Conservation (phyloP, 2,797 vertebrate genomes). For the Huso huso region DNA sequence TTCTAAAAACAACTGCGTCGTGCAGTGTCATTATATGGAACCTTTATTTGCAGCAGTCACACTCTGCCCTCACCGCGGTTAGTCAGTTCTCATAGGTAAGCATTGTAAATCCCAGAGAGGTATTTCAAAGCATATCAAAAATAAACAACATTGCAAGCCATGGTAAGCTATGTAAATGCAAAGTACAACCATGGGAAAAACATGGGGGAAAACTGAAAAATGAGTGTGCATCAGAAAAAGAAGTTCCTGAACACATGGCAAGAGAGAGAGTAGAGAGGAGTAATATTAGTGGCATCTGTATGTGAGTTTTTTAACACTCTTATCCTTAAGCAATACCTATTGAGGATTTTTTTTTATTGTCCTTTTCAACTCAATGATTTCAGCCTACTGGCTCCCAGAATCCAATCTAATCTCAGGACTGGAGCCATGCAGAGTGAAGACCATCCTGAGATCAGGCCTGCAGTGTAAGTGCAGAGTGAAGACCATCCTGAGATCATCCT, state of each 20-base stretch:
- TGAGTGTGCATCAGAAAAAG: no score
- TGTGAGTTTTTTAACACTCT: neutral
- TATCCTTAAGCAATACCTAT: neutral
- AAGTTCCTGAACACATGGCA: no score
- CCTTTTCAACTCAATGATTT: conserved; percentile 5
- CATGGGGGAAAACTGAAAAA: no score
- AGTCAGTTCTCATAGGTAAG: no score
- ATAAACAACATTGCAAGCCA: no score
- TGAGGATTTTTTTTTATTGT: neutral
- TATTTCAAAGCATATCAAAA: no score
- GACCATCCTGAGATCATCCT: no score
- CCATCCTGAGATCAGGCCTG: no score
- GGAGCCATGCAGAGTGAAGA: neutral
- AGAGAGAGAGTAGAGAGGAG: neutral
- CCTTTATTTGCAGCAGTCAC: neutral
- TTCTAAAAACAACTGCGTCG: conserved; percentile 1
- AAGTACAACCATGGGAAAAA: no score
- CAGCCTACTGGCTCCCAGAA: neutral
- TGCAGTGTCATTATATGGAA: neutral
- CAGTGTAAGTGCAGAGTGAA: neutral
- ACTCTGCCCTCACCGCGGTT: neutral
- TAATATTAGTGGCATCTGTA: conserved; percentile 1
- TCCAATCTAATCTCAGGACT: neutral
- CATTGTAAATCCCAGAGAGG: no score
- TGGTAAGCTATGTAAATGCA: no score